Conservation (phyloP, 2,888 invertebrate species). For the Trichogramma evanescens region DNA sequence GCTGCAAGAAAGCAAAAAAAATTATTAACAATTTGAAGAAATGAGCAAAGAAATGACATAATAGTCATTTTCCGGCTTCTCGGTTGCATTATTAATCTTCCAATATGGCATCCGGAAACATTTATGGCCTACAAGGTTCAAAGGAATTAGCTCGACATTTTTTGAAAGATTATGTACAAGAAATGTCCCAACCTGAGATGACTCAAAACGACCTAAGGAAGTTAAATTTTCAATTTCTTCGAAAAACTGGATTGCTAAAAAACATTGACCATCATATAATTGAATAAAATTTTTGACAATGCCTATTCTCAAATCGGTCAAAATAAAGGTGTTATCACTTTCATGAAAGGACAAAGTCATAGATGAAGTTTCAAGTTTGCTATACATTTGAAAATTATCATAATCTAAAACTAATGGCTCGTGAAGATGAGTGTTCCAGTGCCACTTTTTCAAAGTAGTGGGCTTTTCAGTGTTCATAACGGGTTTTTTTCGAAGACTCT, state of each 20-base stretch:
- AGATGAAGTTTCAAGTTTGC: too few relatives aligned
- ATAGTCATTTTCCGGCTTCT: too few relatives aligned
- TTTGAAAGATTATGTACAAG: not conserved
- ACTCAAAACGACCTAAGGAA: not conserved
- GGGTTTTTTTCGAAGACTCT: not conserved
- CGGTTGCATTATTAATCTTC: not conserved
- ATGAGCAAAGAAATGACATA: too few relatives aligned
- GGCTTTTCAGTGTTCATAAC: too few relatives aligned
- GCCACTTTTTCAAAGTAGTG: too few relatives aligned
- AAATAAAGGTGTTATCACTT: not conserved
- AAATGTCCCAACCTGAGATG: too few relatives aligned
- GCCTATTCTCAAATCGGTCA: not conserved
- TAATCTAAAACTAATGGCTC: too few relatives aligned
- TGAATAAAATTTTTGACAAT: conserved; percentile 3
- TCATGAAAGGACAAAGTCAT: too few relatives aligned
- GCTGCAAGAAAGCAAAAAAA: too few relatives aligned
- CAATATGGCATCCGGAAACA: not conserved
- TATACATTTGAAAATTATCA: too few relatives aligned
- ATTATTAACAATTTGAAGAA: too few relatives aligned
- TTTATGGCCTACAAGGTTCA: not conserved
- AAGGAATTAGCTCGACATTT: not conserved
- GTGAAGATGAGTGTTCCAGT: too few relatives aligned
- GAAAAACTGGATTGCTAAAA: not conserved
- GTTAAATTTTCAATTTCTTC: conserved; percentile 3
- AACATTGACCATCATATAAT: not conserved